These are phyloP conservation scores for Scelioninae gen. 1 DNA, from an alignment of 2,888 invertebrate species.

Conservation along the genomic window DNA sequence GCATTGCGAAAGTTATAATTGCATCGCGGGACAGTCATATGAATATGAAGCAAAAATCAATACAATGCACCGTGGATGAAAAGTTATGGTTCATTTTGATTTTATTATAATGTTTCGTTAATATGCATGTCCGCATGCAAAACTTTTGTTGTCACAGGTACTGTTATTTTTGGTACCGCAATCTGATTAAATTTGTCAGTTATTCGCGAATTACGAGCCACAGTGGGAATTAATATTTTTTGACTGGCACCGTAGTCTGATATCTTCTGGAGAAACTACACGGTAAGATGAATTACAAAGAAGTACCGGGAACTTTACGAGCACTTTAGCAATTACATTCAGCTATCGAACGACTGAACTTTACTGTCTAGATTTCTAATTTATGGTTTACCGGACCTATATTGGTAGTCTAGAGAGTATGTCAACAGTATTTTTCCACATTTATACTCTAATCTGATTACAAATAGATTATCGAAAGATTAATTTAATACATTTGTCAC, in stretches of 20 bases:
- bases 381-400: slow-evolving; percentile 71
- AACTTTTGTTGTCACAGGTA: neutral
- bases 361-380: slow-evolving; percentile 76
- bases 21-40: slow-evolving; percentile 38
- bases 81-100: neutral
- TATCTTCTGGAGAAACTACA: slow-evolving; percentile 41
- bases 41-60: slow-evolving; percentile 52
- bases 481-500: slow-evolving; percentile 15
- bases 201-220: slow-evolving; percentile 3
- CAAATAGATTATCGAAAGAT: slow-evolving; percentile 38
- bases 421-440: slow-evolving; percentile 41
- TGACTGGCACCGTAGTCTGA: slow-evolving; percentile 16
- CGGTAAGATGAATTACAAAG: slow-evolving; percentile 66
- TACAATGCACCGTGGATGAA: slow-evolving; percentile 14
- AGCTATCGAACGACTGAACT: slow-evolving; percentile 75
- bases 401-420: slow-evolving; percentile 70
- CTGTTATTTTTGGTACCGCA: slow-evolving; percentile 1
- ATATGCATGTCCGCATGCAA: neutral
- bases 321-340: slow-evolving; percentile 78
- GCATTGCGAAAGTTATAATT: slow-evolving; percentile 57
- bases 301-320: slow-evolving; percentile 73
- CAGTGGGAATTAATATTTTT: slow-evolving; percentile 46
- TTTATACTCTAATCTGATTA: slow-evolving; percentile 35
- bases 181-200: neutral
- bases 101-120: slow-evolving; percentile 13